These are phyloP conservation scores for Pandemis heparana DNA, from an alignment of 2,888 invertebrate genomes.

Conservation along the genomic window DNA sequence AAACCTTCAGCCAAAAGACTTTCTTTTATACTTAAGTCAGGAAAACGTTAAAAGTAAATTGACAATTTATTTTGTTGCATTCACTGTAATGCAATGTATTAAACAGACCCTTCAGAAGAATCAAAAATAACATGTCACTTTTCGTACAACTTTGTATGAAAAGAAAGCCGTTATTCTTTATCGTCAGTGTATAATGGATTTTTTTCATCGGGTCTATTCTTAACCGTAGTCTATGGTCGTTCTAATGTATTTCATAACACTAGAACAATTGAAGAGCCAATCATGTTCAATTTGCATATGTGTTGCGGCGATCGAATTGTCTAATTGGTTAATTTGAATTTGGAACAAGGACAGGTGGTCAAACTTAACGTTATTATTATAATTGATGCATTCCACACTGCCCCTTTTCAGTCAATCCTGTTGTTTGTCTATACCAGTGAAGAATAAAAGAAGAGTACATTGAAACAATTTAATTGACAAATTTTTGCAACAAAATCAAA, in stretches of 20 bases:
- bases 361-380: not conserved
- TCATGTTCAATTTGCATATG: conserved; percentile 30
- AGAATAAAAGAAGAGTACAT: not conserved
- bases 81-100: too few species aligned
- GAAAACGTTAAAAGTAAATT: too few species aligned
- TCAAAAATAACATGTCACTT: too few species aligned
- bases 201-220: not conserved
- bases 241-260: conserved; percentile 20
- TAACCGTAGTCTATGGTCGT: not conserved
- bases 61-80: too few species aligned
- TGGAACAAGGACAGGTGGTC: conserved; percentile 39
- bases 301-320: conserved; percentile 30
- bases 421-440: not conserved
- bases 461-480: too few species aligned
- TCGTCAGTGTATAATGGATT: not conserved
- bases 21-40: too few species aligned
- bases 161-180: too few species aligned
- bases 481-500: too few species aligned
- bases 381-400: conserved; percentile 16
- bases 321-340: conserved; percentile 43
- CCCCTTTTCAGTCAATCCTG: conserved; percentile 14
- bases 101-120: too few species aligned
- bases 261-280: conserved; percentile 13
- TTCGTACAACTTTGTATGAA: too few species aligned
- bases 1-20: too few species aligned